Evolutionary conservation across 2,888 invertebrate genomes (phyloP), one percentile per base, ranked within the genome.

Genomic region (Tribolium freemani): DNA sequence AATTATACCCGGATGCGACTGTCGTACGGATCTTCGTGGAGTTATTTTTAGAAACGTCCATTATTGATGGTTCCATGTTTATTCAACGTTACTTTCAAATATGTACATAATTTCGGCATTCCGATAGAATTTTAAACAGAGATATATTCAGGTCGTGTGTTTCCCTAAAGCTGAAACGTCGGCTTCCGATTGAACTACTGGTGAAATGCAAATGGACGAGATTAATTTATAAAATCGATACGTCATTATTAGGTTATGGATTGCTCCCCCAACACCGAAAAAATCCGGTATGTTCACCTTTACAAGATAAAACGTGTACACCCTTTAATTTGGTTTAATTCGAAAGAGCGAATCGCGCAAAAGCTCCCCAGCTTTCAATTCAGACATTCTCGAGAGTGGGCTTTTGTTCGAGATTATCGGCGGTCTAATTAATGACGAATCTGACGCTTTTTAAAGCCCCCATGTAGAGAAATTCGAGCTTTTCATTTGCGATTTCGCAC

Each of bases 311-410:
- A 77, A 79, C 60, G 63, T 73, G 74, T 69, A 60, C 74, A 46
- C 73, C 73, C 73, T 73, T 75, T 78, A 79, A 80, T 79, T 78
- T 76, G 72, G 75, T 79, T 80, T 78, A 79, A 79, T 80, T 79
- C 77, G 75, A 75, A 78, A 77, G 76, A 75, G 75, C 75, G 77
- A 77, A 78, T 74, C 77, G 75, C 73, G 71, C 74, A 77, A 57
- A 78, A 77, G 77, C 75, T 77, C 73, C 76, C 74, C 76, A 79
- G 78, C 78, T 78, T 78, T 79, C 77, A 76, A 78, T 79, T 76
- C 78, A 76, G 78, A 77, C 77, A 76, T 77, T 79, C 58, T 54
- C 46, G 71, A 72, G 57, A 58, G 63, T 45, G 30, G 44, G 72
- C 68, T 68, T 69, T 72, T 72, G 69, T 72, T 64, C 69, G 63